Percentiles rank a stretch among this genome's conserved stretches.
Evolutionary conservation across 1,140 invertebrate genomes (phyloP).

Genomic region (Sesamia nonagrioides): DNA sequence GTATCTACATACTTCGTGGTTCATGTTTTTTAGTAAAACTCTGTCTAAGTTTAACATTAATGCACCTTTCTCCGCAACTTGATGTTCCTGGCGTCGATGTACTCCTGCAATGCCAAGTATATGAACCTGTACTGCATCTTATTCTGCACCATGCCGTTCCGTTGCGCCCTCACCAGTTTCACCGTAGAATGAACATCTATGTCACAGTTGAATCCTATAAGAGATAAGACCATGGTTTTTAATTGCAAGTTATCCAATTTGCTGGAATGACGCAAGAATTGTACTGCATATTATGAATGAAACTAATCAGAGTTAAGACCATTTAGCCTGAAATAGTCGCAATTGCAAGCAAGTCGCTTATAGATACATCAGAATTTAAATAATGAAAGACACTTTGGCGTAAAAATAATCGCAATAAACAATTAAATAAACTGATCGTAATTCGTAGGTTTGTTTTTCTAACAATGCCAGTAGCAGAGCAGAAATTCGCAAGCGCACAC

Average conservation of each 20-base stretch:
- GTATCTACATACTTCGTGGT: too few species aligned
- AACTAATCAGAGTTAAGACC: too few species aligned
- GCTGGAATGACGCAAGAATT: too few species aligned
- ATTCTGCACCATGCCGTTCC: conserved; percentile 80
- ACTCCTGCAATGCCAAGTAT: conserved; percentile 73
- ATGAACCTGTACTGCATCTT: conserved; percentile 77
- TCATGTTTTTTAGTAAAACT: too few species aligned
- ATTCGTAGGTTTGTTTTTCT: too few species aligned
- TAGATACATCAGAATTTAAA: too few species aligned
- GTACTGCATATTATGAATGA: too few species aligned
- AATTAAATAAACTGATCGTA: too few species aligned
- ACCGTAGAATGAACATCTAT: conserved; percentile 76
- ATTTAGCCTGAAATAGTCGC: too few species aligned
- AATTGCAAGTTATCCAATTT: too few species aligned
- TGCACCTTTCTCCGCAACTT: conserved; percentile 68
- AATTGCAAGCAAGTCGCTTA: background rate
- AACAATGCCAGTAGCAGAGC: too few species aligned
- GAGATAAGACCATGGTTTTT: conserved; percentile 42
- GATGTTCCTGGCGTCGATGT: conserved; percentile 69
- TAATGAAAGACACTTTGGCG: too few species aligned
- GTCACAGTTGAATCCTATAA: conserved; percentile 74
- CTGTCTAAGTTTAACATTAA: background rate
- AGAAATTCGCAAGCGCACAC: background rate
- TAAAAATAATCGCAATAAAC: background rate
- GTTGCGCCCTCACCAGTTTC: conserved; percentile 70